Evolutionary conservation across 2,797 vertebrate genomes (phyloP), one percentile per base, ranked within the genome.

Genomic region (Girardinus metallicus): DNA sequence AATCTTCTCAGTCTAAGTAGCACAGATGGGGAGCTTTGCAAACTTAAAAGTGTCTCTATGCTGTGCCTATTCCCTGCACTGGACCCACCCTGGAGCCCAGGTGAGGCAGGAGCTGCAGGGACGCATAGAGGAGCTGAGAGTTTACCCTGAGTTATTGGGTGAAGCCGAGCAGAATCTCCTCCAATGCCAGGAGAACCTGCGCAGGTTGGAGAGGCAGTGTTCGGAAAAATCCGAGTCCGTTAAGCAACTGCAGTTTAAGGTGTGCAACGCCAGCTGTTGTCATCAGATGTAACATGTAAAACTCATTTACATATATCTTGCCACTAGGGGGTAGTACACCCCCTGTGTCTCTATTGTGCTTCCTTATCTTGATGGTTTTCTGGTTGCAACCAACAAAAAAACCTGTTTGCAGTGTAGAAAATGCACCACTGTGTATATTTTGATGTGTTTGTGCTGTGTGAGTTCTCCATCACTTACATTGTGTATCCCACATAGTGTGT

Each of bases 201-300:
- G 75, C 55, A 85, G 74, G 88, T 94, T 76, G 80, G 88, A 96
- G 94, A 93, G 83, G 84, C 96, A 85, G 78, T 89, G 73, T 80
- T 90, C 93, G 77, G 92, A 95, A 91, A 95, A 95, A 91, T 94
- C 95, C 29, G 93, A 92, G 91, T 80, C 93, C 85, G 7, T 94
- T 93, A 95, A 91, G 90, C 95, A 96, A 77, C 95, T 96, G 64
- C 96, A 96, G 94, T 88, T 89, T 88, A 94, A 97, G 96, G 96
- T 98, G 94, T 92, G 94, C 86, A 73, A 77, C 29, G 1, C 47
- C 36, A 79, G 79, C 80, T 66, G 83, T 55, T 29, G 21, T 29
- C 66, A 76, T 83, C 82, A 26, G 46, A 72, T 82, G 80, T 51
- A 6, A 80, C 78, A 83, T 62, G 76, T 87, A 68, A 36, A 81